These are phyloP conservation scores for Panthera tigris DNA, from an alignment of 2,113 vertebrate genomes.

Conservation along the genomic window DNA sequence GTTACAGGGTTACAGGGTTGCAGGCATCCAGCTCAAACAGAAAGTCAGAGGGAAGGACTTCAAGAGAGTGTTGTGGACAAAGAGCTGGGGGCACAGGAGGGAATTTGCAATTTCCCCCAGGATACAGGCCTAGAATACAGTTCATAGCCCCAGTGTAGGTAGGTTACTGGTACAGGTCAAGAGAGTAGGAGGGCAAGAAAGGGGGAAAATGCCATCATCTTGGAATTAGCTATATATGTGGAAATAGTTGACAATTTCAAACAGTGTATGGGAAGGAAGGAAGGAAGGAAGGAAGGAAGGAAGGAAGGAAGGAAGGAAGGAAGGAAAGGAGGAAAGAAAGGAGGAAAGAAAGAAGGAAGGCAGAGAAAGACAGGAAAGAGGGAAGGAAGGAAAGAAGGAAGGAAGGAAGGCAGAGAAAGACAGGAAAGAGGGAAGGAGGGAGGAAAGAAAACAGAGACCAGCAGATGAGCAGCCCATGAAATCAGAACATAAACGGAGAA, in stretches of 20 bases:
- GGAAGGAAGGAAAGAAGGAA: too few species aligned
- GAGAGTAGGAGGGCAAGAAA: not conserved
- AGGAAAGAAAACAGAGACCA: not conserved
- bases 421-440: not conserved
- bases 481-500: not conserved
- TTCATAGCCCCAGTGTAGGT: not conserved
- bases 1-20: not conserved
- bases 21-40: not conserved
- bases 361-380: not conserved
- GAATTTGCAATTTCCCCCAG: not conserved
- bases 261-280: not conserved
- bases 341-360: rapidly evolving
- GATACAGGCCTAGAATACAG: not conserved
- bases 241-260: not conserved
- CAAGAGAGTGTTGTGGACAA: not conserved
- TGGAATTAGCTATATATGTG: too few species aligned
- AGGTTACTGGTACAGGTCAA: not conserved
- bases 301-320: not conserved
- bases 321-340: too few species aligned
- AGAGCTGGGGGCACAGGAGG: not conserved
- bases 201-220: not conserved
- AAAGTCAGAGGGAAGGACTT: not conserved
- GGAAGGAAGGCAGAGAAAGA: rapidly evolving
- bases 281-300: not conserved
- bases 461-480: not conserved